Percentiles rank a stretch among this genome's conserved stretches.
phyloP scores from a whole-genome alignment of 2,113 vertebrate species.

The Oreotrochilus melanogaster region DNA sequence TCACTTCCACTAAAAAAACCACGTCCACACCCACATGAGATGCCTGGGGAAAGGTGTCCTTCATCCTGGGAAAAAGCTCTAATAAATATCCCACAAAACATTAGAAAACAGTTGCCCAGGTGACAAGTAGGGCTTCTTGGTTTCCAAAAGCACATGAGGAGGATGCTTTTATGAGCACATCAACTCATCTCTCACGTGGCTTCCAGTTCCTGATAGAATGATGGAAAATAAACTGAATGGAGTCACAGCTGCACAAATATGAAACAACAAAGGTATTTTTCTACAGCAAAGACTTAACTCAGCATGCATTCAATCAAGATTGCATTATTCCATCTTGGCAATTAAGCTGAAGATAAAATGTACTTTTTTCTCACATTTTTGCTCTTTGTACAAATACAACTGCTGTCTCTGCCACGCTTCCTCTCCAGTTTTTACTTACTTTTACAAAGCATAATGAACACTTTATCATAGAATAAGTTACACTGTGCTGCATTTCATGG shows the following conservation, averaged over 20 bases:
- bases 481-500: background rate
- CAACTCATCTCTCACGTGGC: background rate
- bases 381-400: background rate
- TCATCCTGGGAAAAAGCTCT: background rate
- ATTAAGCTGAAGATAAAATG: constrained; percentile 18
- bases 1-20: background rate
- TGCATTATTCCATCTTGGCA: constrained; percentile 22
- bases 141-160: background rate
- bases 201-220: background rate
- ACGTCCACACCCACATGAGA: accelerated
- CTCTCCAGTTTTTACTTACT: background rate
- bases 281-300: constrained; percentile 9
- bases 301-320: constrained; percentile 38
- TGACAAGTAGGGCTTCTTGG: background rate
- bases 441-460: constrained; percentile 5
- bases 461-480: background rate
- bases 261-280: constrained; percentile 24
- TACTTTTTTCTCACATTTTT: background rate
- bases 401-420: background rate
- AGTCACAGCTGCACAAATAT: constrained; percentile 34
- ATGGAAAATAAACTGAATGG: constrained; percentile 5
- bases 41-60: background rate
- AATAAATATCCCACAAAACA: background rate
- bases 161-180: background rate
- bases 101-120: background rate